Evolutionary conservation across 1,140 invertebrate species (phyloP), one percentile per base, ranked within the genome.

Genomic region (Apis laboriosa): DNA sequence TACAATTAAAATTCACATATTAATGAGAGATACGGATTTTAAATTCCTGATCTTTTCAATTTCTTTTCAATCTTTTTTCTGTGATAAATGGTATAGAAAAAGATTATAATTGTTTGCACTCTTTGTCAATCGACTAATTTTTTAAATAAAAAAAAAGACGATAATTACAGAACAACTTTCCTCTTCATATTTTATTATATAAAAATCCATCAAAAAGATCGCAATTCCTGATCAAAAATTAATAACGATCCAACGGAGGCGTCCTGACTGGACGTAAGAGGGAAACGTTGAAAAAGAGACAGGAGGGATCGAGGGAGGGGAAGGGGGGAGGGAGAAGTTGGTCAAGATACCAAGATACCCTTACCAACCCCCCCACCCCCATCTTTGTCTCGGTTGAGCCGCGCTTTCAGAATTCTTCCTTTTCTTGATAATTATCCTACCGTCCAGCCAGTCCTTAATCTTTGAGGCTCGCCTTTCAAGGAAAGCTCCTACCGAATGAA

Each of bases 401-500:
- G 89, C 84, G 87, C 86, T 86, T 87, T 86, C 86, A 83, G 81
- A 70, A 90, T 88, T 91, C 89, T 91, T 92, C 89, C 88, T 89
- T 91, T 34, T 90, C 90, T 90, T 91, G 90, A 90, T 92, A 92
- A 92, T 92, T 92, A 92, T 92, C 91, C 88, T 88, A 89, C 88
- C 87, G 89, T 89, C 86, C 81, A 72, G 85, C 78, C 89, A 88
- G 90, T 90, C 91, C 88, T 91, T 90, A 92, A 92, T 92, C 91
- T 89, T 88, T 73, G 86, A 88, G 88, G 88, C 79, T 88, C 88
- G 88, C 88, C 90, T 91, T 92, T 92, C 89, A 92, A 90, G 88
- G 85, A 90, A 91, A 91, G 86, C 88, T 89, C 87, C 85, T 86
- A 83, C 85, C 86, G 85, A 90, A 90, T 90, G 90, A 91, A 92